Evolutionary conservation across 2,888 invertebrate species (phyloP).

Genomic region (Sturmia bella): DNA sequence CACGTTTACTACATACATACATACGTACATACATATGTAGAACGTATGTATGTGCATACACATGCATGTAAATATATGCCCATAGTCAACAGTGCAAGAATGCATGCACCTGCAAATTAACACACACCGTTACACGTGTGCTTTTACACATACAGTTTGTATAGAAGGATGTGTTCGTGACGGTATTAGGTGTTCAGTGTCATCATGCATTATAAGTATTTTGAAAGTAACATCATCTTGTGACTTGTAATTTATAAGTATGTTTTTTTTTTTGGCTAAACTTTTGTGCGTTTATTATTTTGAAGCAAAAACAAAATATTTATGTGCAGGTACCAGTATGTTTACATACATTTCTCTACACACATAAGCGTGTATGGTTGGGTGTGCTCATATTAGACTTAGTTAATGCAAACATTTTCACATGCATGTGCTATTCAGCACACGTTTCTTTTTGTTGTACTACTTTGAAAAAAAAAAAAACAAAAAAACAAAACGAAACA

Average conservation of each 20-base stretch:
- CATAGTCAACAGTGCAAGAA: slow-evolving; percentile 41
- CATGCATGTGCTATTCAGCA: background rate
- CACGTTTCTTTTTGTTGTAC: slow-evolving; percentile 23
- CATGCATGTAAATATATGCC: no score
- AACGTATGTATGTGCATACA: background rate
- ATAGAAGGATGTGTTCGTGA: slow-evolving; percentile 38
- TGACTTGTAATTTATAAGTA: slow-evolving; percentile 42
- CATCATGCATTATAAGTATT: slow-evolving; percentile 65
- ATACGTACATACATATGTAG: background rate
- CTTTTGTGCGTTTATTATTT: slow-evolving; percentile 51
- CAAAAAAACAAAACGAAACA: background rate
- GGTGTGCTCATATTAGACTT: background rate
- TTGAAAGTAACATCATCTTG: slow-evolving; percentile 55
- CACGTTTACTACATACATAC: background rate
- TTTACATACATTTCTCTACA: slow-evolving; percentile 3
- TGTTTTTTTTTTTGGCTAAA: slow-evolving; percentile 9
- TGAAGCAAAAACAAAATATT: slow-evolving; percentile 44
- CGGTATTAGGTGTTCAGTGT: slow-evolving; percentile 56
- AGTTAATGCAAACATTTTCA: background rate
- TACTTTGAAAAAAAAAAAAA: slow-evolving; percentile 6
- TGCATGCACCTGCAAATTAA: slow-evolving; percentile 48
- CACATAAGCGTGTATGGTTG: background rate
- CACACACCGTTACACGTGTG: slow-evolving; percentile 13
- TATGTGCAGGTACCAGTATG: slow-evolving; percentile 14
- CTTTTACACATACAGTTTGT: slow-evolving; percentile 13